Percentiles rank a stretch among this genome's conserved stretches.
Conservation (phyloP, 2,888 invertebrate genomes). For the Nycteola revayana region DNA sequence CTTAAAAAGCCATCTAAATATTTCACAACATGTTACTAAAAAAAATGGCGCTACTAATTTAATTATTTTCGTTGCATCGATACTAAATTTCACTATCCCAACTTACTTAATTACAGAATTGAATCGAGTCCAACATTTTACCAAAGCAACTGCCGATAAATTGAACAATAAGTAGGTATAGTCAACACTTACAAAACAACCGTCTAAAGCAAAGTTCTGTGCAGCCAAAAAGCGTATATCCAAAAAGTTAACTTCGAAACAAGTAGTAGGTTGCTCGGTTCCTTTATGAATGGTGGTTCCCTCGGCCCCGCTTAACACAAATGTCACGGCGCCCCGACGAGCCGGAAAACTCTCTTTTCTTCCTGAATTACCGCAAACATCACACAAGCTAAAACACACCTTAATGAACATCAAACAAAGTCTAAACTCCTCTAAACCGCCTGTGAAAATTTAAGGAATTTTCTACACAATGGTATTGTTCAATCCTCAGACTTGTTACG, state of each 20-base stretch:
- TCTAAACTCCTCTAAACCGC: constrained; percentile 25
- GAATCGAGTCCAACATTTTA: no score
- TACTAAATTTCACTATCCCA: no score
- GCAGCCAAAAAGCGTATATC: constrained; percentile 40
- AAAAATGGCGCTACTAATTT: no score
- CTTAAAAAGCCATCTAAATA: no score
- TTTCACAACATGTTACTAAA: no score
- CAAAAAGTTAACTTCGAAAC: constrained; percentile 68
- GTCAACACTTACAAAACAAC: constrained; percentile 27
- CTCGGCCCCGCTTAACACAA: constrained; percentile 77
- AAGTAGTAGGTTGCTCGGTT: constrained; percentile 56
- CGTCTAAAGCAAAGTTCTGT: constrained; percentile 36
- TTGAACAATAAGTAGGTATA: constrained; percentile 13
- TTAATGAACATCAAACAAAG: constrained; percentile 39
- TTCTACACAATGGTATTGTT: constrained; percentile 46
- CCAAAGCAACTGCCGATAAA: no score
- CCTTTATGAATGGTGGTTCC: constrained; percentile 74
- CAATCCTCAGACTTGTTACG: constrained; percentile 46
- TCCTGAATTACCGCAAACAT: constrained; percentile 65
- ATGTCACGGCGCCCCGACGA: constrained; percentile 77
- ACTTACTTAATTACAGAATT: no score
- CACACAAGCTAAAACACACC: constrained; percentile 42
- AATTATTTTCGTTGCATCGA: no score
- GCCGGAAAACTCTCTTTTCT: constrained; percentile 82
- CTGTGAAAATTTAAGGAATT: constrained; percentile 74